A percentile compares a stretch with the other conserved stretches of the same genome.
phyloP scores from a whole-genome alignment of 1,140 invertebrate species.

The Drosophila quadrilineata region DNA sequence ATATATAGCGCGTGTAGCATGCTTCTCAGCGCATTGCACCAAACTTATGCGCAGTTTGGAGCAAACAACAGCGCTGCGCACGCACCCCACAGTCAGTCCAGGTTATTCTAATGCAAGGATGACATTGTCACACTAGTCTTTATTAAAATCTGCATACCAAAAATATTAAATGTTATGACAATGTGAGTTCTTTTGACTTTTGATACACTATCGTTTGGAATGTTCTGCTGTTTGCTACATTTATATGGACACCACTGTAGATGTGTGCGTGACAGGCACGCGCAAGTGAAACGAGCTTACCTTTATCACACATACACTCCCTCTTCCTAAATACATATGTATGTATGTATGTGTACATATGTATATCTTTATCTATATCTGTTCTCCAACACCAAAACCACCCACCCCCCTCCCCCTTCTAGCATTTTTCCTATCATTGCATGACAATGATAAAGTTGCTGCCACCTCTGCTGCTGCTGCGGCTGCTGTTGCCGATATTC shows the following conservation, averaged over 20 bases:
- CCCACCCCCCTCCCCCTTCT: constrained; percentile 2
- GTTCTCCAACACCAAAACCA: too few relatives aligned
- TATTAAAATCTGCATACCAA: neutral
- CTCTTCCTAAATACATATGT: too few relatives aligned
- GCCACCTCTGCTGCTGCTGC: too few relatives aligned
- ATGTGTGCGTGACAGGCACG: constrained; percentile 35
- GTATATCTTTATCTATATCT: too few relatives aligned
- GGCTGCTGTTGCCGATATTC: too few relatives aligned
- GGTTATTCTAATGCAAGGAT: too few relatives aligned
- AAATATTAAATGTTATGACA: neutral
- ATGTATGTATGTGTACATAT: too few relatives aligned
- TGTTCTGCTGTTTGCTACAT: too few relatives aligned
- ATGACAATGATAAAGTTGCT: too few relatives aligned
- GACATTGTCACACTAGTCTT: constrained; percentile 28
- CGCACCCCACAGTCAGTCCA: neutral
- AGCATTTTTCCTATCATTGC: too few relatives aligned
- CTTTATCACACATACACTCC: too few relatives aligned
- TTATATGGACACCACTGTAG: constrained; percentile 36
- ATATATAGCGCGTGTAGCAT: constrained; percentile 45
- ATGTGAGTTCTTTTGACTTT: neutral
- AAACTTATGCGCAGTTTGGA: constrained; percentile 43
- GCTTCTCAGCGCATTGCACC: constrained; percentile 44
- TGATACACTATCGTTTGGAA: neutral
- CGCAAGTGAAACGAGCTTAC: constrained; percentile 60
- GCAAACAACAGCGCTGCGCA: neutral